A percentile compares a stretch with the other conserved stretches of the same genome.
These are phyloP conservation scores for Adelosebastes latens DNA, from an alignment of 2,797 vertebrate genomes.

Conservation along the genomic window DNA sequence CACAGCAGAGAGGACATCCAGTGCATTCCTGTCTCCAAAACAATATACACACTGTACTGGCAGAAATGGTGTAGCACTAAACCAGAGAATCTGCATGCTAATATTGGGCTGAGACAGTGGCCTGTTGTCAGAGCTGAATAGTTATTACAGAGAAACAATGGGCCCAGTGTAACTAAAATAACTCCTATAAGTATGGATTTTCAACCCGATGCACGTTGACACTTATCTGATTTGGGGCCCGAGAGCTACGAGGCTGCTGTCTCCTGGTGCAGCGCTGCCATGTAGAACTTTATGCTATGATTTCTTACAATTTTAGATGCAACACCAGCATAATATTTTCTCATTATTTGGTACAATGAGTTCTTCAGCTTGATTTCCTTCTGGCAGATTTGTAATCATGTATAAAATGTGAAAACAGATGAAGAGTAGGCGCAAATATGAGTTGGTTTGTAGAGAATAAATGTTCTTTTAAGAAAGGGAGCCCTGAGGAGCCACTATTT, in stretches of 20 bases:
- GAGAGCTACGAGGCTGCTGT: slow-evolving; percentile 26
- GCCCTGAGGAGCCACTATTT: not conserved
- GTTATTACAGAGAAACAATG: slow-evolving; percentile 88
- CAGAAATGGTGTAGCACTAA: slow-evolving; percentile 88
- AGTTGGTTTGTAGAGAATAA: not conserved
- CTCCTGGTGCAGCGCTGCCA: slow-evolving; percentile 14
- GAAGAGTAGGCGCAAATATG: not conserved
- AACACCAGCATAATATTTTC: not conserved
- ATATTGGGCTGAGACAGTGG: slow-evolving; percentile 86
- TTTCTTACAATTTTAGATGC: not conserved
- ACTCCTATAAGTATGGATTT: slow-evolving; percentile 86
- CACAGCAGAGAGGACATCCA: slow-evolving; percentile 72
- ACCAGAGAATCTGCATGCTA: slow-evolving; percentile 91
- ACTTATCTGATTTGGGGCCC: slow-evolving; percentile 74
- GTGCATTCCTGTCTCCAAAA: slow-evolving; percentile 75
- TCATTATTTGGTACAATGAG: not conserved
- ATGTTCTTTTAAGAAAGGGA: not conserved
- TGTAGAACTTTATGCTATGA: not conserved
- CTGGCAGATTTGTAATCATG: not conserved
- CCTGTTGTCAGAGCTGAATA: slow-evolving; percentile 88
- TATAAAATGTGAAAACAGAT: not conserved
- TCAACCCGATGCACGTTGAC: slow-evolving; percentile 72
- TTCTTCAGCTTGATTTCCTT: not conserved
- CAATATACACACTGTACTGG: slow-evolving; percentile 86
- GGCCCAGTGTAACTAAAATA: slow-evolving; percentile 85